Conservation (phyloP, 1,140 invertebrate species). For the Drosophila novamexicana region DNA sequence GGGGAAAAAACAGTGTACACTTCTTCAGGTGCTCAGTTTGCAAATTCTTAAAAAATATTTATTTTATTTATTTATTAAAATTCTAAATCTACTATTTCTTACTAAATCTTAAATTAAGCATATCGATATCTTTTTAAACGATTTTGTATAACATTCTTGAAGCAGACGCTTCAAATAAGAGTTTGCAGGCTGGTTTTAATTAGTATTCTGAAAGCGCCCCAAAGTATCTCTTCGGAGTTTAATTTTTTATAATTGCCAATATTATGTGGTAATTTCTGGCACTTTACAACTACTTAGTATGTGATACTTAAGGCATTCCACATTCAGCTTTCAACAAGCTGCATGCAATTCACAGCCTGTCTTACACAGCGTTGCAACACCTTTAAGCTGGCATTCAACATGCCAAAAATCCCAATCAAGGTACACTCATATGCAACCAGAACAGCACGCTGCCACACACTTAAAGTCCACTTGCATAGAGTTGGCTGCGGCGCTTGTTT, state of each 20-base stretch:
- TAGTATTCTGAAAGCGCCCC: too few species aligned
- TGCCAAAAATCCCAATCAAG: conserved; percentile 63
- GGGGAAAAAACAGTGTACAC: too few species aligned
- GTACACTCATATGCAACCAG: conserved; percentile 31
- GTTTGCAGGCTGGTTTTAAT: too few species aligned
- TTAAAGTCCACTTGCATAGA: conserved; percentile 15
- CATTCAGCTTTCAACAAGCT: conserved; percentile 22
- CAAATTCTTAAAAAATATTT: too few species aligned
- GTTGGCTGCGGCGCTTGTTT: not conserved
- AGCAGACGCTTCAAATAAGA: too few species aligned
- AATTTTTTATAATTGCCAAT: not conserved
- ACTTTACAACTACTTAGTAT: not conserved
- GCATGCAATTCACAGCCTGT: conserved; percentile 8
- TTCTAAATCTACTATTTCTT: too few species aligned
- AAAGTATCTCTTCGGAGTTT: not conserved
- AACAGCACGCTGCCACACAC: not conserved
- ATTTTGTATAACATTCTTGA: too few species aligned
- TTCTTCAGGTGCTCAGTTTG: too few species aligned
- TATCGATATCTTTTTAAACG: too few species aligned
- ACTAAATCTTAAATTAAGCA: too few species aligned
- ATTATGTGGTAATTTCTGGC: not conserved
- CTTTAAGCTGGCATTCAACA: conserved; percentile 73
- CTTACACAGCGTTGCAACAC: conserved; percentile 37
- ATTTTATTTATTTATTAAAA: too few species aligned
- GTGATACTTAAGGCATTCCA: not conserved